Conservation (phyloP, 2,113 vertebrate genomes). For the Polypterus senegalus region DNA sequence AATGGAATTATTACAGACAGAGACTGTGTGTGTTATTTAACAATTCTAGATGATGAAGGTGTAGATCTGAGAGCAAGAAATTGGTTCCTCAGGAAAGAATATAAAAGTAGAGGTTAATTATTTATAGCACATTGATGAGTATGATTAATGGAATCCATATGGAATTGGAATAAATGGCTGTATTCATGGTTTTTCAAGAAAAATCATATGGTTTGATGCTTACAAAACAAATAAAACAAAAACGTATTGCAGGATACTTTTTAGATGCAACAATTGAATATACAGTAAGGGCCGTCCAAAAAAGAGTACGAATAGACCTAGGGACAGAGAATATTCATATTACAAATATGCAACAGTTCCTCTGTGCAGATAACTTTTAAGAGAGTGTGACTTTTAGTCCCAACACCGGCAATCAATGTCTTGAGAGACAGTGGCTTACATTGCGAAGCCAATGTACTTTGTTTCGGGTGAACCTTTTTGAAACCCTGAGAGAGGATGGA, state of each 20-base stretch:
- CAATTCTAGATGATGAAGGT: too few relatives aligned
- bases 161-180: conserved; percentile 15
- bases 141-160: conserved; percentile 17
- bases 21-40: too few relatives aligned
- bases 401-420: too few relatives aligned
- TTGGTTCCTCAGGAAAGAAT: too few relatives aligned
- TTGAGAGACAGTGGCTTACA: too few relatives aligned
- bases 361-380: too few relatives aligned
- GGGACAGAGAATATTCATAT: conserved; percentile 7
- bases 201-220: conserved; percentile 10
- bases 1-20: too few relatives aligned
- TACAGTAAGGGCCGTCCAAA: conserved; percentile 8
- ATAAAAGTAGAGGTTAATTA: conserved; percentile 15
- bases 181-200: conserved; percentile 16
- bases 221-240: conserved; percentile 19
- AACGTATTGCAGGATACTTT: conserved; percentile 19
- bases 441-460: conserved; percentile 8
- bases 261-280: conserved; percentile 5
- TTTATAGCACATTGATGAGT: conserved; percentile 18
- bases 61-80: too few relatives aligned
- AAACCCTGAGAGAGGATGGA: conserved; percentile 9
- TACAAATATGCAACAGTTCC: conserved; percentile 9
- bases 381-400: too few relatives aligned
- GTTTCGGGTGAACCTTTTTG: conserved; percentile 16
- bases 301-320: conserved; percentile 13